Base-by-base conservation (phyloP, 2,113 vertebrate genomes). In the Tragelaphus buxtoni region DNA sequence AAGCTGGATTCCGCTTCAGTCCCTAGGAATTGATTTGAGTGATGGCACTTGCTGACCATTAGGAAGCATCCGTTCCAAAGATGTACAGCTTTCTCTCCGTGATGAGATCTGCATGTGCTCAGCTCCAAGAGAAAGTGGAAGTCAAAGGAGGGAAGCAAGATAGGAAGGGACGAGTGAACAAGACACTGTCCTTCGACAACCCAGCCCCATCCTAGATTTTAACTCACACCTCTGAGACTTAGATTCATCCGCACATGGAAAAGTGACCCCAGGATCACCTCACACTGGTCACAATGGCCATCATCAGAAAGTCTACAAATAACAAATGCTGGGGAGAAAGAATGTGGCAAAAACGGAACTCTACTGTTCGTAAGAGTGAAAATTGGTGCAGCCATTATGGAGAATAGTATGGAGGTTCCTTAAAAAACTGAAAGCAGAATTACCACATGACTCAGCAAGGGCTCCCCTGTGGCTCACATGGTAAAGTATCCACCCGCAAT, bases 191-290 rank as follows among this genome's bases (percentile, higher is more conserved):
- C 45, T 45, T 45, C 9, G 42, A 53, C 16, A 45, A 55, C 18
- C 1, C 16, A 5, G 4, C 9, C 5, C 45, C 6, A 16, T 9
- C 49, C 39, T 84, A 16, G 1, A 35, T 20, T 69, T 63, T 16
- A 32, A 11, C 24, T 53, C 51, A 4, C 13, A 20, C 20, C 30
- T 49, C 10, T 5, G 47, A 20, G 20, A 72, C 49, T 32, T 47
- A 35, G 39, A 26, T 2, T 16, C 63, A 65, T 0, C 28, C 2
- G 13, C 28, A 47, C 2, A 4, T 6, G 10, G 9, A 12, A 2
- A 61, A 17, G 18, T 30, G 14, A 80, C 17, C 61, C n/a, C 47
- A 30, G 24, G 24, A 53, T 45, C 39, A 51, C 47, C 47, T 51
- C 30, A 18, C 47, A 51, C 1, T 5, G 30, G 47, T 30, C 28